Base-by-base conservation (phyloP, 2,113 vertebrate species). In the Lampris incognitus region DNA sequence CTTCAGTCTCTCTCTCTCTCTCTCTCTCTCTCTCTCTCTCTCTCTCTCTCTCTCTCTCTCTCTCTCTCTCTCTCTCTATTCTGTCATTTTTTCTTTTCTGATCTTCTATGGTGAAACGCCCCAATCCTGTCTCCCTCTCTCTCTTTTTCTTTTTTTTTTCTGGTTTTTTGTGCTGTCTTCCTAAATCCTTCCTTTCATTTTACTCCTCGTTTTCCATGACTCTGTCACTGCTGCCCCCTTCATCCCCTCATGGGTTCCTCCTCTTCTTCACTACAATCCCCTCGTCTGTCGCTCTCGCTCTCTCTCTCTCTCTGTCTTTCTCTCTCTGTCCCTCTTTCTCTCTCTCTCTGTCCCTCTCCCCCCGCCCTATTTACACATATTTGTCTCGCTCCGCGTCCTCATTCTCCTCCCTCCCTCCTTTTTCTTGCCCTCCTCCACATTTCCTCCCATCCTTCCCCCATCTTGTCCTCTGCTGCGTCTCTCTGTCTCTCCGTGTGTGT, bases 401-500 rank as follows among this genome's bases (percentile, higher is more conserved):
- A 3, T 3, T 2, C 11, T 54, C 9, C 52, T 13, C 11, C 9
- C 9, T 6, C 0, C 44, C 11, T 57, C 9, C 40, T 8, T 4
- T 24, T 13, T 52, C 10, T 7, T 4, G 3, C 2, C 4, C 38
- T 40, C 37, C 48, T 50, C 38, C 6, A 36, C 57, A 54, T 5
- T 2, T 9, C 37, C 46, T 57, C 48, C 5, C 0, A 1, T 72
- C 42, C 9, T 76, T 44, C 49, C 38, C 46, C 54, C 36, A n/a
- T 38, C 36, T 6, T 58, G 6, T 13, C 5, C 48, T 72, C 41
- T 13, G 6, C 71, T 65, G 39, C 46, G 1, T 10, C 73, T 77
- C 65, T 79, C 72, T 70, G 52, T 82, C 57, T 71, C 57, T 10
- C 73, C 75, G 68, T 79, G 69, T 70, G 52, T 82, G 52, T 71